Base-by-base conservation (phyloP, 1,140 invertebrate species). In the Danaus plexippus region DNA sequence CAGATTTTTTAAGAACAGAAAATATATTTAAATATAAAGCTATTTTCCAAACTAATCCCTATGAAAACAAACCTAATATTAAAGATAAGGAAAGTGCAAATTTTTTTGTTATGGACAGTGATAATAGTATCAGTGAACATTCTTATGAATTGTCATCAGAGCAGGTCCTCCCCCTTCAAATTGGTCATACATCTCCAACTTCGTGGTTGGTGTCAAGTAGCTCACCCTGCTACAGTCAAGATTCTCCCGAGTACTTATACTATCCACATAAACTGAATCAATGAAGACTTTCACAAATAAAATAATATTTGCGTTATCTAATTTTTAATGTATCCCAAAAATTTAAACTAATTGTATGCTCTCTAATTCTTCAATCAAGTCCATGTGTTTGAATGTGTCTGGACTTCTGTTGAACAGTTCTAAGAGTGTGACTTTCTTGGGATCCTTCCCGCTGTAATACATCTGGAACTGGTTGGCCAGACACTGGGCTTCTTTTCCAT, bases 381-480 rank as follows among this genome's bases (percentile, higher is more conserved):
- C 93, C 91, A 92, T 94, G 68, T 96, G 93, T 65, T 94, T 92
- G 73, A 97, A 97, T 45, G 90, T 87, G 71, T 94, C 89, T 7
- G 95, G 94, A 43, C 80, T 88, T 41, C 89, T 84, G 3, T 90
- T 94, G 69, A 97, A 97, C 11, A 68, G 89, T 53, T 95, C 83
- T 52, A 97, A 71, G 11, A 97, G 77, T 47, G 90, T 84, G 1
- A 90, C 67, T 71, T 94, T 92, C 3, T 85, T 80, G 18, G 86
- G 67, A 77, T 94, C 89, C 47, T 91, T 86, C 57, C 92, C 89
- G 49, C 88, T 89, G 79, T 96, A 97, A 80, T 95, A 97, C 74
- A 97, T 87, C 76, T 96, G 94, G 47, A 96, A 84, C 77, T 96
- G 92, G 84, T 96, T 96, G 1, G 93, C 94, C 41, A 97, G 77